Evolutionary conservation across 2,113 vertebrate species (phyloP), one percentile per base, ranked within the genome.

Genomic region (Pipra filicauda): DNA sequence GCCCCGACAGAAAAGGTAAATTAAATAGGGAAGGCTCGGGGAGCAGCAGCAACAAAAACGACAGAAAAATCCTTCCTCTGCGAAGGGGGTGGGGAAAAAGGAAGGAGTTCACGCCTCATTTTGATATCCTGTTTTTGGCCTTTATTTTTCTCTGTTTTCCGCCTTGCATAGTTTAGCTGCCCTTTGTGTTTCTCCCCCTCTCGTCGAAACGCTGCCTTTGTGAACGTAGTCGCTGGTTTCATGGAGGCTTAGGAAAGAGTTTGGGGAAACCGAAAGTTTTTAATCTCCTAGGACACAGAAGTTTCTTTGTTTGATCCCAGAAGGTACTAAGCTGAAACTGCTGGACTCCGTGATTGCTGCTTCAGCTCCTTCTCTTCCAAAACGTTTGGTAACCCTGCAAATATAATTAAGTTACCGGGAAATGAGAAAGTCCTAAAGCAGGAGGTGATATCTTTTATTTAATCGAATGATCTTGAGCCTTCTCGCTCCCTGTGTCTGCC

Each of bases 301-400:
- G 95, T 97, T 97, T 97, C 97, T 97, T 97, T 97, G 97, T 97
- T 97, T 67, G 33, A 64, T 71, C 46, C 83, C 49, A 52, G 95
- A 95, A 96, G 95, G 94, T 95, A 86, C n/a, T 92, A 94, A 88
- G 89, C 67, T 95, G 91, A 52, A 88, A 82, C 76, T 49, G 80
- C 35, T 76, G 27, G 35, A 30, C 79, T 95, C 62, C n/a, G 24
- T 48, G 71, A 39, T 70, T 39, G 59, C 79, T 52, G 26, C 66
- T 92, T 79, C 85, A 57, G 26, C 67, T 75, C 79, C 52, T 70
- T 76, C 39, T 18, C 44, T 89, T 92, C 62, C 55, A 54, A 86
- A 88, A 33, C 31, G 19, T 62, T 91, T 88, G 74, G 69, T 82
- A 54, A 85, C 54, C 41, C 41, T 57, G 64, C 43, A 27, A 91